Conservation (phyloP, 2,113 vertebrate genomes). For the Eira barbara region DNA sequence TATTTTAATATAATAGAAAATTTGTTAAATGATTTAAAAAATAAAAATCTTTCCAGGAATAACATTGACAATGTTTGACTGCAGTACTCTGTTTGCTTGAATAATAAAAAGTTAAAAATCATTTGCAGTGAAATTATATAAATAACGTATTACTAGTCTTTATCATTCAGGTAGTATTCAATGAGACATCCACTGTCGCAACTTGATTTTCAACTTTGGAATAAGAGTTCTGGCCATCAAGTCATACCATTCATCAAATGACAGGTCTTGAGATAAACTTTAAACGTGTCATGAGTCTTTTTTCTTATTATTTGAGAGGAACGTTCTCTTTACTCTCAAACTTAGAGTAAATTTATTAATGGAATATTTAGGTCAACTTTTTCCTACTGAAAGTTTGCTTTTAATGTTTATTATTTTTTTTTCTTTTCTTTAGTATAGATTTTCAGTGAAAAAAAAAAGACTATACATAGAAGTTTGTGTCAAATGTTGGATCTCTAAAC, state of each 20-base stretch:
- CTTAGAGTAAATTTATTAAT: not conserved
- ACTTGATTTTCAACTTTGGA: not conserved
- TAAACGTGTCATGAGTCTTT: not conserved
- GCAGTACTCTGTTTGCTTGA: not conserved
- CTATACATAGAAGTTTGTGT: not conserved
- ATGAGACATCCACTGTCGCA: not conserved
- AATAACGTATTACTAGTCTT: not conserved
- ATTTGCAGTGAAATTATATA: not conserved
- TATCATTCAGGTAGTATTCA: not conserved
- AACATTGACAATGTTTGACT: not conserved
- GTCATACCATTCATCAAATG: not conserved
- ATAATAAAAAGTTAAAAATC: not conserved
- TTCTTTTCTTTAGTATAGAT: not conserved
- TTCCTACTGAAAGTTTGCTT: not conserved
- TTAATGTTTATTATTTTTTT: not conserved
- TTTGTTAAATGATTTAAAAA: not conserved
- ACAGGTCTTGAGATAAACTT: not conserved
- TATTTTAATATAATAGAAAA: not conserved
- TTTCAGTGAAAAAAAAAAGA: not conserved
- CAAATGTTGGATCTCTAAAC: not conserved
- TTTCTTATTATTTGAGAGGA: not conserved
- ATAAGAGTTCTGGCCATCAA: not conserved
- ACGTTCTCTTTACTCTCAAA: not conserved
- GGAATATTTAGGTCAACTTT: not conserved
- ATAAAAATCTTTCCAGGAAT: not conserved